Conservation (phyloP, 2,797 vertebrate genomes). For the Falco cherrug region DNA sequence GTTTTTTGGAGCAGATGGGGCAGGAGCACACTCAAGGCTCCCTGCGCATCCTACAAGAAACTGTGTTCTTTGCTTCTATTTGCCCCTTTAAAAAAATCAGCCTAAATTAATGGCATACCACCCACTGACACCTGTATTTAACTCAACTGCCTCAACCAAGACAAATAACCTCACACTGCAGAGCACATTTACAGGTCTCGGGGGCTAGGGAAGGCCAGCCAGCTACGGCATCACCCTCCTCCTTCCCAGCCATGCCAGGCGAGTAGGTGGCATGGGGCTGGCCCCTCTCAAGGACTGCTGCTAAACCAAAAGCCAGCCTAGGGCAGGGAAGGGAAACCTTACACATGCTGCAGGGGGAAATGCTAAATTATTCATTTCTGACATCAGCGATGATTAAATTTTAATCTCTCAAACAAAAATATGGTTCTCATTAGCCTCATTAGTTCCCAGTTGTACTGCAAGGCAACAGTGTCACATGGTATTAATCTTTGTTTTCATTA, state of each 20-base stretch:
- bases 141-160: not conserved
- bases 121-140: not conserved
- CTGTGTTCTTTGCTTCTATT: not conserved
- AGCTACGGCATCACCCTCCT: not conserved
- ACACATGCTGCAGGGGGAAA: not conserved
- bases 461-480: constrained; percentile 47
- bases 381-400: not conserved
- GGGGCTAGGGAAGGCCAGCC: not conserved
- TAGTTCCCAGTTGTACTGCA: constrained; percentile 25
- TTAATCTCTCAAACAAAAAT: constrained; percentile 1
- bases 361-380: not conserved
- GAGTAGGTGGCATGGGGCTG: not conserved
- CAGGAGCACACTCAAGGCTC: not conserved
- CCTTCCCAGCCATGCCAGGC: not conserved
- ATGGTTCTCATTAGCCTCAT: constrained; percentile 49
- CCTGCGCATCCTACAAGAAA: not conserved
- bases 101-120: not conserved
- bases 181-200: not conserved
- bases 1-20: not conserved
- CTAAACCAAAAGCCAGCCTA: not conserved
- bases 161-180: fast-evolving
- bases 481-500: constrained; percentile 56
- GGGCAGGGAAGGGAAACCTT: not conserved
- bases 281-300: not conserved
- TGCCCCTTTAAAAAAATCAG: not conserved